Evolutionary conservation across 2,888 invertebrate species (phyloP), one percentile per base, ranked within the genome.

Genomic region (Eupithecia tripunctaria): DNA sequence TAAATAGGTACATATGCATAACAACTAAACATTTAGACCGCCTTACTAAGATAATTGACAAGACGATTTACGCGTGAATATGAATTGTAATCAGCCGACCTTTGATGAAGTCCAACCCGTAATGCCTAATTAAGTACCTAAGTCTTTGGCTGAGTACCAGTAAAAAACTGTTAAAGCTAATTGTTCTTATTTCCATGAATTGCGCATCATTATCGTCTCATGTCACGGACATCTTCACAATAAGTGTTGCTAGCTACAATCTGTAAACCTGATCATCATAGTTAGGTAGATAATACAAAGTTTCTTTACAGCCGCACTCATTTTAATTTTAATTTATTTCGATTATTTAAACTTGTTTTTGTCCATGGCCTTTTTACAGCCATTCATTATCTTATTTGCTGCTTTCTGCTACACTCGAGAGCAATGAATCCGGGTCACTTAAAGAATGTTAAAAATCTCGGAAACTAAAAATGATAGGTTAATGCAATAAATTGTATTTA

Each of bases 171-270:
- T 60, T 60, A 51, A 47, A n/a, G 18, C 36, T 59, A 25, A 67
- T 56, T 32, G 62, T 62, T 32, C 32, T 65, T 18, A 64, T 70
- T 67, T 15, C 43, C 63, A 67, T 56, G 36, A 62, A 59, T n/a
- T 67, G 71, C 41, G 74, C 71, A 59, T 68, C 41, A 74, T 67
- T 51, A 70, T 41, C 68, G 56, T 74, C 38, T 38, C n/a, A 71
- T 65, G 71, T 71, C 56, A 56, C 12, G 56, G 56, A 56, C 56
- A 25, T 56, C 56, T 56, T 56, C 56, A 25, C 56, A 56, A 25
- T 56, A 14, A 56, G 12, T 56, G 14, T 25, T 25, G 25, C 56
- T 5, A 56, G 56, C 56, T 56, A 56, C 25, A 25, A 56, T 56
- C 25, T 0, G 56, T 56, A 14, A 21, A 56, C 25, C 56, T 25